Evolutionary conservation across 53 echinoderm and acorn worm genomes (phyloP).

Genomic region (Zoroaster sp.): DNA sequence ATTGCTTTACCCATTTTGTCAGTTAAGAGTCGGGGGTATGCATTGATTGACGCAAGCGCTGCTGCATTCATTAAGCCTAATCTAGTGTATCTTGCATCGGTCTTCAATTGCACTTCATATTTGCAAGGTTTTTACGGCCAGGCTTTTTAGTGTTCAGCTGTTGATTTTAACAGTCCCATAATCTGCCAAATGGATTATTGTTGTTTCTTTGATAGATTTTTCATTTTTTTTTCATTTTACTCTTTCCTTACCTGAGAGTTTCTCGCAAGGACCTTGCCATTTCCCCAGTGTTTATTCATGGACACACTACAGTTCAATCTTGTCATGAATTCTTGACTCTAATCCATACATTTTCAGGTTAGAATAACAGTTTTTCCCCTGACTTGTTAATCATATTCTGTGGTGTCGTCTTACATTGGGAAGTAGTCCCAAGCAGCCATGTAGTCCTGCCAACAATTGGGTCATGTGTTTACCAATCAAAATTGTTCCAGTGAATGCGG

Average conservation of each 20-base stretch:
- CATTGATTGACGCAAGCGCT: constrained; percentile 29
- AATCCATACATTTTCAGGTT: constrained; percentile 51
- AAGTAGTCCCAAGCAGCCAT: neutral
- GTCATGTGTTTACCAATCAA: constrained; percentile 16
- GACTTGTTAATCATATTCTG: constrained; percentile 38
- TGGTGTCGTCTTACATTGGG: constrained; percentile 28
- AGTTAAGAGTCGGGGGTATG: neutral
- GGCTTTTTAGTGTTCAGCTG: neutral
- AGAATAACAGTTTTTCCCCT: constrained; percentile 38
- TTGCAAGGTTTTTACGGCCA: neutral
- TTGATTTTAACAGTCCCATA: constrained; percentile 3
- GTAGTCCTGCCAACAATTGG: constrained; percentile 11
- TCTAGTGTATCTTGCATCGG: constrained; percentile 32
- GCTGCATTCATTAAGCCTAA: constrained; percentile 47
- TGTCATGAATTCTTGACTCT: constrained; percentile 50
- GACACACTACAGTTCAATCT: constrained; percentile 21
- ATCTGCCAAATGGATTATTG: constrained; percentile 44
- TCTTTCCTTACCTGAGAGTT: neutral
- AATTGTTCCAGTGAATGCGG: neutral
- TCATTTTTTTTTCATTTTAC: neutral
- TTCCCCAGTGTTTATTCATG: constrained; percentile 43
- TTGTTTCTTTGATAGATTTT: neutral
- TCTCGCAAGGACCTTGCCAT: neutral
- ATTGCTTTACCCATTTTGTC: constrained; percentile 6
- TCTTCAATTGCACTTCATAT: constrained; percentile 3